A percentile compares a stretch with the other conserved stretches of the same genome.
These are phyloP conservation scores for Herpetotheres cachinnans DNA, from an alignment of 2,113 vertebrate genomes.

Conservation along the genomic window DNA sequence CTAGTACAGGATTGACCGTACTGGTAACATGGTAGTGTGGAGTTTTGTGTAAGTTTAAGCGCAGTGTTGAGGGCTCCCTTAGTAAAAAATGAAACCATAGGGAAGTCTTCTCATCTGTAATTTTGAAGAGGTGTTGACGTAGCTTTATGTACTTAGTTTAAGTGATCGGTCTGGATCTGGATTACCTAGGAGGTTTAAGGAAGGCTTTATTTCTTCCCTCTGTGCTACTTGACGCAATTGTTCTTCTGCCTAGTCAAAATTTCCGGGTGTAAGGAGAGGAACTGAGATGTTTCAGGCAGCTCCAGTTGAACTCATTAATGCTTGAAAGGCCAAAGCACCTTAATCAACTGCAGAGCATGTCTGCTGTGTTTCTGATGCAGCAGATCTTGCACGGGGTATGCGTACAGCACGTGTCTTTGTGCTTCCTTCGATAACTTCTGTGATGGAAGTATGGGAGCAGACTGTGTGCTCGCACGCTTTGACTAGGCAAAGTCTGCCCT, in stretches of 20 bases:
- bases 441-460: rapidly evolving
- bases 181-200: background rate
- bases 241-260: background rate
- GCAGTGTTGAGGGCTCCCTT: background rate
- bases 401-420: rapidly evolving
- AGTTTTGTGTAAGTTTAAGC: too few relatives aligned
- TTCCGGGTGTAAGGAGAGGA: background rate
- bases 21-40: too few relatives aligned
- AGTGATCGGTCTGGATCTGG: background rate
- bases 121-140: too few relatives aligned
- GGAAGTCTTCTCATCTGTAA: background rate
- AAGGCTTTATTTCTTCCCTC: background rate
- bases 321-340: background rate
- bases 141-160: background rate
- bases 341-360: rapidly evolving
- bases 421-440: rapidly evolving
- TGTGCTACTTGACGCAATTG: too few relatives aligned
- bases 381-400: rapidly evolving
- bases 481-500: background rate
- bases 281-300: background rate
- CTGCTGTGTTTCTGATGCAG: too few relatives aligned
- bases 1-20: background rate
- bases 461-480: too few relatives aligned
- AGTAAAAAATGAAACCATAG: rapidly evolving
- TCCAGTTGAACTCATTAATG: background rate